Percentiles rank a stretch among this genome's conserved stretches.
These are phyloP conservation scores for Aselliscus stoliczkanus DNA, from an alignment of 2,797 vertebrate species.

Conservation along the genomic window DNA sequence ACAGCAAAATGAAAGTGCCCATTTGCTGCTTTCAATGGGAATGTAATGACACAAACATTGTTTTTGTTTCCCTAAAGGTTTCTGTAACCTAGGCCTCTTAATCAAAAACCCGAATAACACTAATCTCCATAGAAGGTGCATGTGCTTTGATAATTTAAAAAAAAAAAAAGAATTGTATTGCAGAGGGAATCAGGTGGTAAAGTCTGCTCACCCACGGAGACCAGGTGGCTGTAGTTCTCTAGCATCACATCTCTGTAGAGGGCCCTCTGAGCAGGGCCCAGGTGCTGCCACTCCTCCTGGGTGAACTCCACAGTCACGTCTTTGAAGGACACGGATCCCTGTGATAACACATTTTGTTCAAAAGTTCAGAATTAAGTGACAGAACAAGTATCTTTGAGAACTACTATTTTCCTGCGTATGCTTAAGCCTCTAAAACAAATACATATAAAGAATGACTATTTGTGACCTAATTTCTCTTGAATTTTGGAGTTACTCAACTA, in stretches of 20 bases:
- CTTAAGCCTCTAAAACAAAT: background rate
- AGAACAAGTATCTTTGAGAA: background rate
- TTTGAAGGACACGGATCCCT: background rate
- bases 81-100: background rate
- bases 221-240: constrained; percentile 35
- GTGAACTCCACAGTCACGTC: constrained; percentile 12
- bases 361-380: background rate
- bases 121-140: background rate
- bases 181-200: background rate
- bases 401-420: background rate
- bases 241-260: constrained; percentile 44
- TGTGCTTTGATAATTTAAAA: background rate
- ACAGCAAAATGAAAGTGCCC: background rate
- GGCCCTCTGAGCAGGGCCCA: background rate
- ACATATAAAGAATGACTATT: background rate
- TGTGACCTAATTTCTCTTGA: background rate
- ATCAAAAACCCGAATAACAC: background rate
- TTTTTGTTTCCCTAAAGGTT: background rate
- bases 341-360: background rate
- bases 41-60: background rate
- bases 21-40: background rate
- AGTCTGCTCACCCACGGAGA: constrained; percentile 20
- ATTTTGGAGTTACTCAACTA: background rate
- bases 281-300: constrained; percentile 6
- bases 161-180: background rate